A percentile compares a stretch with the other conserved stretches of the same genome.
Evolutionary conservation across 2,113 vertebrate species (phyloP).

Genomic region (Anolis carolinensis): DNA sequence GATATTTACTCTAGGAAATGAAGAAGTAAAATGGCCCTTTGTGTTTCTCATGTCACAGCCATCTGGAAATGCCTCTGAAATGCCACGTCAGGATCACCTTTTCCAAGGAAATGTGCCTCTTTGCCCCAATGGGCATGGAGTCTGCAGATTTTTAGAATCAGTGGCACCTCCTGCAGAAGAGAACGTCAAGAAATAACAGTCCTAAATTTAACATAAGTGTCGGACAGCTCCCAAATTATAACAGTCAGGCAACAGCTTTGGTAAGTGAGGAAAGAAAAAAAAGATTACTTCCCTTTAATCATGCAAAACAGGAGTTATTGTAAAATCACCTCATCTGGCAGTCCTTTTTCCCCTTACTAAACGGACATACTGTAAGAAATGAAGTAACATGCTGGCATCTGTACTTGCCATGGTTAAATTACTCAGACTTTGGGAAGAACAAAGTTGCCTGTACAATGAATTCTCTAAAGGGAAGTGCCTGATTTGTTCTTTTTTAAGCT

Average conservation of each 20-base stretch:
- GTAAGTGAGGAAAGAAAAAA: conserved; percentile 51
- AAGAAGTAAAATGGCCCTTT: not conserved
- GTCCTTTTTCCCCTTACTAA: conserved; percentile 6
- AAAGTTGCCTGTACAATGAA: conserved; percentile 11
- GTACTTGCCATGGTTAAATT: conserved; percentile 29
- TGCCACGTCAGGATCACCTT: conserved; percentile 5
- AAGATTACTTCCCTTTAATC: conserved; percentile 36
- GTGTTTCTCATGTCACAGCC: not conserved
- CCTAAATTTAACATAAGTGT: conserved; percentile 20
- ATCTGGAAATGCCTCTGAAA: not conserved
- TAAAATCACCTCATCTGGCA: conserved; percentile 16
- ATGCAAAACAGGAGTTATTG: conserved; percentile 28
- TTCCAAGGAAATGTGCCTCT: not conserved
- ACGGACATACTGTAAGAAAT: conserved; percentile 51
- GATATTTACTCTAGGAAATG: not conserved
- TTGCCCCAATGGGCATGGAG: not conserved
- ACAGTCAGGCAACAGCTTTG: conserved; percentile 29
- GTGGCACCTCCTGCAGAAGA: not conserved
- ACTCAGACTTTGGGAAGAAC: conserved; percentile 6
- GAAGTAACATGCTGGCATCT: conserved; percentile 46
- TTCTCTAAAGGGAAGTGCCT: conserved; percentile 36
- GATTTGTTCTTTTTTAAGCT: conserved; percentile 29
- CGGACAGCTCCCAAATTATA: not conserved
- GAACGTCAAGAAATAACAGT: conserved; percentile 8
- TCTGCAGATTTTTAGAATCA: not conserved